A percentile compares a stretch with the other conserved stretches of the same genome.
Evolutionary conservation across 2,113 vertebrate genomes (phyloP).

Genomic region (Pterophyllum scalare): DNA sequence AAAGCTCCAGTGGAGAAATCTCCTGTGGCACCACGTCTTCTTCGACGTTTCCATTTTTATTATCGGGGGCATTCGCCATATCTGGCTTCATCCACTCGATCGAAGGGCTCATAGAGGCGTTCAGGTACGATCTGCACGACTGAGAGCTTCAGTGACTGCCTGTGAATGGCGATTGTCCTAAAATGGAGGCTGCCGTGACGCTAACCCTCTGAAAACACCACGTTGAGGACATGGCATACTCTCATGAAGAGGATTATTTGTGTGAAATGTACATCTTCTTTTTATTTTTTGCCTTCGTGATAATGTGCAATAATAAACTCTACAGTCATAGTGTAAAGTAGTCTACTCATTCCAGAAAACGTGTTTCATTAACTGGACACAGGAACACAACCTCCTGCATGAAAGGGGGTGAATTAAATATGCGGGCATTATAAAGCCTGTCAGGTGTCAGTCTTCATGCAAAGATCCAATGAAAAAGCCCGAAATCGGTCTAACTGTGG

Average conservation of each 20-base stretch:
- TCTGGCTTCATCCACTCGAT: conserved; percentile 96
- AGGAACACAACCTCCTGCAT: conserved; percentile 37
- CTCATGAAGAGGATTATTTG: conserved; percentile 60
- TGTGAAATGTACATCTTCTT: conserved; percentile 76
- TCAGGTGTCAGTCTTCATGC: conserved; percentile 43
- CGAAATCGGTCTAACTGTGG: conserved; percentile 48
- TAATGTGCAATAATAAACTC: conserved; percentile 80
- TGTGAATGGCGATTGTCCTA: conserved; percentile 26
- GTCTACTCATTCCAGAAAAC: conserved; percentile 55
- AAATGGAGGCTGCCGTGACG: not conserved
- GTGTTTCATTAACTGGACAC: conserved; percentile 48
- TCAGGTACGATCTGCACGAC: conserved; percentile 88
- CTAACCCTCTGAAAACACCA: conserved; percentile 27
- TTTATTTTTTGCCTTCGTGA: conserved; percentile 74
- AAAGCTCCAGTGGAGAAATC: conserved; percentile 94
- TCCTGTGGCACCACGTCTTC: conserved; percentile 97
- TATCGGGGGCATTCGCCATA: conserved; percentile 94
- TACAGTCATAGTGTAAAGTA: conserved; percentile 70
- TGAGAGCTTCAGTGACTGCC: conserved; percentile 65
- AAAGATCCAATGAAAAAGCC: conserved; percentile 51
- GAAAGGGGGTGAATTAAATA: conserved; percentile 21
- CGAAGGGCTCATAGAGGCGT: conserved; percentile 96
- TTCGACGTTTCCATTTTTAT: conserved; percentile 97
- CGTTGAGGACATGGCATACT: conserved; percentile 31
- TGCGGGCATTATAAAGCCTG: conserved; percentile 22